These are phyloP conservation scores for Corydoras maculifer DNA, from an alignment of 2,113 vertebrate genomes.

Conservation along the genomic window DNA sequence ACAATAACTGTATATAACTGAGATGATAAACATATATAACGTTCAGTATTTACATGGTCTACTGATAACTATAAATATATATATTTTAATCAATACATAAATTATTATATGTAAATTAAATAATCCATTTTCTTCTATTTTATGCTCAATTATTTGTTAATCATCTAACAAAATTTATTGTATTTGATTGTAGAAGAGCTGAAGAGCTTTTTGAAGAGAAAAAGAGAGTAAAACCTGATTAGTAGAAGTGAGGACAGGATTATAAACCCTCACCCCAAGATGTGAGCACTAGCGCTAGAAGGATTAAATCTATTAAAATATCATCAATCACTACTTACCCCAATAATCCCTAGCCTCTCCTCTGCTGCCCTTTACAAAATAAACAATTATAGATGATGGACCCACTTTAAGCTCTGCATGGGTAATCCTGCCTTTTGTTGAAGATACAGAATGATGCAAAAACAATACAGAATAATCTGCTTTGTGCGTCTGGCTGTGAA, in stretches of 20 bases:
- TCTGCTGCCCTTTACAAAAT: conserved; percentile 30
- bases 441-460: conserved; percentile 23
- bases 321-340: conserved; percentile 43
- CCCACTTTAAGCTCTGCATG: conserved; percentile 15
- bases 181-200: background rate
- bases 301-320: conserved; percentile 52
- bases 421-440: conserved; percentile 32
- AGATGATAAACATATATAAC: no score
- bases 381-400: conserved; percentile 41
- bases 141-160: no score
- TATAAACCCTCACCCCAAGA: conserved; percentile 42
- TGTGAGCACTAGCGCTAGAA: conserved; percentile 17
- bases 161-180: no score
- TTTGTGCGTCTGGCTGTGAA: background rate
- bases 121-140: no score
- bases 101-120: no score
- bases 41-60: no score
- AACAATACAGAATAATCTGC: conserved; percentile 15
- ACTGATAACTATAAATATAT: no score
- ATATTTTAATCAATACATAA: no score
- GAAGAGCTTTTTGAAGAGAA: conserved; percentile 18
- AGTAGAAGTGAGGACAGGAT: conserved; percentile 31
- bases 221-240: conserved; percentile 42
- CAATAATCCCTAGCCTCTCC: conserved; percentile 34
- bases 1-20: no score